Base-by-base conservation (phyloP, 1,140 invertebrate species). In the Drosophila eugracilis region DNA sequence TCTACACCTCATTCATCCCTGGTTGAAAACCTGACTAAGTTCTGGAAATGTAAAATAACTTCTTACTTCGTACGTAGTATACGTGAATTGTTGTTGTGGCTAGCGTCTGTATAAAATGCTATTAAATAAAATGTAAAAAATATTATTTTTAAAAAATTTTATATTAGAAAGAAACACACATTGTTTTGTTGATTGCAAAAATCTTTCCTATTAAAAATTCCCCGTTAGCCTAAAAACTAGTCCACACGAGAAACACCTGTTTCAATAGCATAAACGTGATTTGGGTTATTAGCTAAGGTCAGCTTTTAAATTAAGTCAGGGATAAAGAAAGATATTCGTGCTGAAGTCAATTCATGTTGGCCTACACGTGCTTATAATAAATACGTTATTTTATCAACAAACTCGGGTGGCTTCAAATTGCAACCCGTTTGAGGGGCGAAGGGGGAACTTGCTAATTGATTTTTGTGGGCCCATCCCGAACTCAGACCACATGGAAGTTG, bases 311-410 rank as follows among this genome's bases (percentile, higher is more conserved):
- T 28, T 50, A 24, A 32, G 59, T 52, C 63, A 52, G 28, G 59
- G 34, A 26, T 5, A 32, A 41, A 41, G 32, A 49, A 26, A 63
- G 41, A 21, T 7, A 34, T 30, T 62, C 14, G 14, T 32, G 26
- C 4, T 15, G 22, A 24, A 36, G 15, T 65, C 55, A 19, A n/a
- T 9, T 60, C 30, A 39, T 37, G 28, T 30, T 37, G 36, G 37
- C 17, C 22, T 14, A 67, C 59, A 65, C 60, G 44, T 67, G 59
- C 59, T 50, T 22, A 32, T 24, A 39, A 30, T 26, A 50, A 63
- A 32, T 66, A 22, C 10, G n/a, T n/a, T 42, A 37, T 60, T 60
- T 17, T 17, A 32, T 52, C 50, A 67, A 66, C 37, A 67, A 50
- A 17, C 21, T 17, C 59, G 26, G 3, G 26, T 42, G 22, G 22